Evolutionary conservation across 2,113 vertebrate species (phyloP), one percentile per base, ranked within the genome.

Genomic region (Sorex fumeus): DNA sequence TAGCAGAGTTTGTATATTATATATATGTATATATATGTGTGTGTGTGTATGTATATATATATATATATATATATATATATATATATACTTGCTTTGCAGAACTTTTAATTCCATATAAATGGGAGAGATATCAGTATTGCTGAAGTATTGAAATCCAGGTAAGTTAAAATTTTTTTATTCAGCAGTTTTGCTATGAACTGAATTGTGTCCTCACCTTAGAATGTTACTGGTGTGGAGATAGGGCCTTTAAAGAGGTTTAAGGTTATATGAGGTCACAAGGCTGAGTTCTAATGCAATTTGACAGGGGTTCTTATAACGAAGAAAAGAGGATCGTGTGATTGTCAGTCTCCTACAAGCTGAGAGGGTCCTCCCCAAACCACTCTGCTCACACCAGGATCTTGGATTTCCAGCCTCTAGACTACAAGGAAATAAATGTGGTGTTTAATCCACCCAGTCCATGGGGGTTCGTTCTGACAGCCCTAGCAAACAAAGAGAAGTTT

Each of bases 101-200:
- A 90, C 34, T 76, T 91, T 81, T 45, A 81, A 60, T 64, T 88
- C 60, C 79, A 95, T 83, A 21, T 69, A 62, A 45, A 9, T 76
- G 18, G 15, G 76, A 12, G 45, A 40, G 23, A 83, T 32, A 60
- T 28, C 60, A 2, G 7, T 77, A 72, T 64, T 60, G 78, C 1
- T 76, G 11, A 53, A 53, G 15, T 53, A 53, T 23, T 60, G 57
- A 83, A 69, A 81, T 32, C 69, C 9, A 93, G 23, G 21, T 34
- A 84, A 86, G 27, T 70, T n/a, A 75, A 78, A 66, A 6, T 72
- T 45, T 72, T 69, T 85, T 83, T 84, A 94, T 66, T 70, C 32
- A 27, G 40, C 30, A 53, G 32, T 76, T 86, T 67, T 69, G 19
- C 40, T 69, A 81, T n/a, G 34, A 36, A 47, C 19, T 86, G 30